Evolutionary conservation across 1,140 invertebrate genomes (phyloP), one percentile per base, ranked within the genome.

Genomic region (Chlorops oryzae): DNA sequence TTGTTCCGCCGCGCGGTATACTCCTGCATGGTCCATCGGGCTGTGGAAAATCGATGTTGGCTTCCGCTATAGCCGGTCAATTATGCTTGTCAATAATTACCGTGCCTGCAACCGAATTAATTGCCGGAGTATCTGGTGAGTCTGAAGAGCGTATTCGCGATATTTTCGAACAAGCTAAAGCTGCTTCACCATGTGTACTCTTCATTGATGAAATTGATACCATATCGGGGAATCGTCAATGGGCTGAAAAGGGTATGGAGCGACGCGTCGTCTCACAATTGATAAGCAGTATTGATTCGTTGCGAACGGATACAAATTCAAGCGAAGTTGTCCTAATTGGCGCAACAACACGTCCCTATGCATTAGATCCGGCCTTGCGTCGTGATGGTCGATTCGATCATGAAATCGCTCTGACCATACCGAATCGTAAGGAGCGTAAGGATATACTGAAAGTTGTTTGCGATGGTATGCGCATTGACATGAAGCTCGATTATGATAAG

Each of bases 191-290:
- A 0, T 90, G 90, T 72, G 80, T 97, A 21, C 71, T 96, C n/a
- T 93, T 97, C 59, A 84, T 97, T 47, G 94, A 97, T 74, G 91
- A 96, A 76, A 88, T 97, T 47, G 94, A 97, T 77, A 84, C 88
- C 21, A 85, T 97, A 48, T 88, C 86, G 25, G 86, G 86, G 10
- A 91, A 88, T 57, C 79, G 92, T 65, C 85, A 94, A 51, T 86
- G 82, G 55, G 89, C 92, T 2, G 86, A 91, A 58, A 88, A 88
- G 69, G 93, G 95, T 66, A 98, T 98, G 93, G 93, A 98, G 64
- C 80, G 86, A 55, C 75, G 95, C 59, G 94, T 98, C 71, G 94
- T 98, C 4, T 84, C 93, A 15, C 94, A 98, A 73, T 74, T 98
- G 27, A 75, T 95, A 5, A 82, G 84, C 7, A 92, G 88, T 59